Evolutionary conservation across 2,113 vertebrate genomes (phyloP).

Genomic region (Myrmecobius fasciatus): DNA sequence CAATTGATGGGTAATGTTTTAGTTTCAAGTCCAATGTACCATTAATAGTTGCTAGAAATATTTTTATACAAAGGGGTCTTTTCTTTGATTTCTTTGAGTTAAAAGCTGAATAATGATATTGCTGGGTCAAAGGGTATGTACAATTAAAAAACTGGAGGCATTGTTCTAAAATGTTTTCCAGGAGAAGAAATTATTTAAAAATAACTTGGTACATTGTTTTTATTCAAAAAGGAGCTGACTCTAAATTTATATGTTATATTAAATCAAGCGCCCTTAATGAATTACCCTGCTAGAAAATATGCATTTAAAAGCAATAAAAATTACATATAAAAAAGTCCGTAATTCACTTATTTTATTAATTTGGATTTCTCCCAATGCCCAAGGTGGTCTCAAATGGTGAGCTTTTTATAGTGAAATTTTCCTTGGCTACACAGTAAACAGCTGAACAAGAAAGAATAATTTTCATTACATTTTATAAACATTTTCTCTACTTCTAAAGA

Average conservation of each 20-base stretch:
- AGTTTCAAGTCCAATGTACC: not conserved
- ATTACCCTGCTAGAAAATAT: not conserved
- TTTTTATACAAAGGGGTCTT: not conserved
- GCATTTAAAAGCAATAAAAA: not conserved
- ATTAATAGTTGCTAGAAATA: not conserved
- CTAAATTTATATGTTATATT: not conserved
- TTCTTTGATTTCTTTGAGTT: not conserved
- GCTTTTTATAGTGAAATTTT: not conserved
- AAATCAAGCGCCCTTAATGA: not conserved
- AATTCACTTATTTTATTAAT: not conserved
- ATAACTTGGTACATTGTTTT: not conserved
- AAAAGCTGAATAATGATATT: not conserved
- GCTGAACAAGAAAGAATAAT: not conserved
- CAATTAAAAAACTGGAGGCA: not conserved
- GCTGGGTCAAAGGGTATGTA: not conserved
- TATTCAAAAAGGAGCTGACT: not conserved
- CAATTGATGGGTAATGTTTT: not conserved
- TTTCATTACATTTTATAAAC: not conserved
- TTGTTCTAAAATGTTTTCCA: not conserved
- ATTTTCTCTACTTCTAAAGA: not conserved
- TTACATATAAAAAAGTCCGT: not conserved
- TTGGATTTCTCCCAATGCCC: not conserved
- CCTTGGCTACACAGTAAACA: not conserved
- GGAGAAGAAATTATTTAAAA: not conserved
- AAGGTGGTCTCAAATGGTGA: not conserved